These are phyloP conservation scores for Tenrec ecaudatus DNA, from an alignment of 2,113 vertebrate species.

Conservation along the genomic window DNA sequence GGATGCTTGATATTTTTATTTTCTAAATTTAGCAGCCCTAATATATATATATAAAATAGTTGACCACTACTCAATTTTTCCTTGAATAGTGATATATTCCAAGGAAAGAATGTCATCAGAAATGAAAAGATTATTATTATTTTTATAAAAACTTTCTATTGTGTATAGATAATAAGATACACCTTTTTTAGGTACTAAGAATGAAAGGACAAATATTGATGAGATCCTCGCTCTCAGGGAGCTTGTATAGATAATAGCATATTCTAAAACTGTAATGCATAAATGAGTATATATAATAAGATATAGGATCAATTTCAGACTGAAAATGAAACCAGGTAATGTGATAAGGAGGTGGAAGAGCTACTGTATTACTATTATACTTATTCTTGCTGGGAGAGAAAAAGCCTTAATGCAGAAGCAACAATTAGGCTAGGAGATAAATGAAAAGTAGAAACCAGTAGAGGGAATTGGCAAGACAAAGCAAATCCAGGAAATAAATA, in stretches of 20 bases:
- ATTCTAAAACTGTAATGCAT: background rate
- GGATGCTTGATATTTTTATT: background rate
- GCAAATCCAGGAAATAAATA: background rate
- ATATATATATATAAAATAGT: conserved; percentile 17
- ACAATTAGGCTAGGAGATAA: background rate
- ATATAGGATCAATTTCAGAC: background rate
- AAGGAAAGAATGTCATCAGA: conserved; percentile 3
- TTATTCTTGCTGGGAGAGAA: background rate
- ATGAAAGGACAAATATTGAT: background rate
- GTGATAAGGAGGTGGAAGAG: background rate
- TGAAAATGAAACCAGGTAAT: conserved; percentile 25
- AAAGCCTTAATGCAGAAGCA: background rate
- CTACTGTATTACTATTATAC: background rate
- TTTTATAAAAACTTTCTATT: background rate
- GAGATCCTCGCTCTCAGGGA: background rate
- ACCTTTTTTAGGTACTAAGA: background rate
- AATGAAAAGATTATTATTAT: background rate
- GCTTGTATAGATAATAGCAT: background rate
- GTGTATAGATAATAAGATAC: background rate
- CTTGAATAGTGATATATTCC: background rate
- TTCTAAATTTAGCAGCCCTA: background rate
- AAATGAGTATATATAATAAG: background rate
- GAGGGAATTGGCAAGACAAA: background rate
- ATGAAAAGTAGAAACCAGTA: background rate
- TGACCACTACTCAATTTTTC: background rate